Evolutionary conservation across 2,797 vertebrate species (phyloP).

Genomic region (Linurgus olivaceus): DNA sequence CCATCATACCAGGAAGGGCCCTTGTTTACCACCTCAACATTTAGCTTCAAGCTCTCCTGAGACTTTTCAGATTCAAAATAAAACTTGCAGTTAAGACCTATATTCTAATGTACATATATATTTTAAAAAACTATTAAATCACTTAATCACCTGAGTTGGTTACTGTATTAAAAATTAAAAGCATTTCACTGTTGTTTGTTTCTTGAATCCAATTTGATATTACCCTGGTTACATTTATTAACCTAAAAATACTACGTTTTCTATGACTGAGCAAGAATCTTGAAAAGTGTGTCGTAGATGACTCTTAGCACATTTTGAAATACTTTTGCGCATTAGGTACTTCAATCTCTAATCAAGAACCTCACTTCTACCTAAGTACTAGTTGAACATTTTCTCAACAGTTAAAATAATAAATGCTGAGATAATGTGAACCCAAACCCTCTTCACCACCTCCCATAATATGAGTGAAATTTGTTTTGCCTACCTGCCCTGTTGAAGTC

Average conservation of each 20-base stretch:
- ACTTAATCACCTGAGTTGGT: not conserved
- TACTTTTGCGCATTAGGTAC: not conserved
- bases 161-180: not conserved
- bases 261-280: not conserved
- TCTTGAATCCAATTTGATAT: not conserved
- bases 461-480: not conserved
- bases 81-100: not conserved
- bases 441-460: rapidly evolving
- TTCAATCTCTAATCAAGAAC: not conserved
- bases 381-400: not conserved
- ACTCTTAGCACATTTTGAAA: not conserved
- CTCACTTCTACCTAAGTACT: not conserved
- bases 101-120: not conserved
- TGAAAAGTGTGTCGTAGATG: not conserved
- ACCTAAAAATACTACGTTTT: not conserved
- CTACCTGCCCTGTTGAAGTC: constrained; percentile 84
- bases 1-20: not conserved
- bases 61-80: not conserved
- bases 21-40: not conserved
- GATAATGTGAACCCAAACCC: not conserved
- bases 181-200: not conserved
- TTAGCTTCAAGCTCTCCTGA: not conserved
- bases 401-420: not conserved
- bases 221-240: not conserved
- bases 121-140: not conserved